These are phyloP conservation scores for Nemotelus nigrinus DNA, from an alignment of 2,888 invertebrate species.

Conservation along the genomic window DNA sequence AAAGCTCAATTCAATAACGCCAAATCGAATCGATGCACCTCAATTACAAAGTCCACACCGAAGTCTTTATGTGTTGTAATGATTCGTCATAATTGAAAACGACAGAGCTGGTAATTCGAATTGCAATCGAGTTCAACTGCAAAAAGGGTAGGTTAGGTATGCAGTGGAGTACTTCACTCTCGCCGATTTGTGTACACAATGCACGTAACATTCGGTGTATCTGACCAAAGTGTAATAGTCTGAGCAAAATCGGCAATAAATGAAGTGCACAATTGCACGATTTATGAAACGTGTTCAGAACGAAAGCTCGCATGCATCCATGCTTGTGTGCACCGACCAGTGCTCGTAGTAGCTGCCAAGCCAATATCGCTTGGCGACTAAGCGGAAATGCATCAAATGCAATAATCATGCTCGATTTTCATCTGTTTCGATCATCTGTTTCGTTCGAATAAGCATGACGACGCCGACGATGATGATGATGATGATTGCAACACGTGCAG, in stretches of 20 bases:
- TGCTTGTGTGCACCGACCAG: neutral
- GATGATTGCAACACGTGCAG: neutral
- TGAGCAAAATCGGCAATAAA: neutral
- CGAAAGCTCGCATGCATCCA: neutral
- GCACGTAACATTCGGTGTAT: too few relatives aligned
- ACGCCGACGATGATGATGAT: neutral
- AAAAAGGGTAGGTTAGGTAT: too few relatives aligned
- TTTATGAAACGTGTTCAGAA: neutral
- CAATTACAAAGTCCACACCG: too few relatives aligned
- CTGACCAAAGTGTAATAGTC: neutral
- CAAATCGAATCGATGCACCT: too few relatives aligned
- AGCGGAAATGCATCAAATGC: neutral
- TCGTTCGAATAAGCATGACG: neutral
- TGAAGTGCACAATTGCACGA: neutral
- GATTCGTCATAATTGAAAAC: too few relatives aligned
- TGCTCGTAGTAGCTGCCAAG: too few relatives aligned
- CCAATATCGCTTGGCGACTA: neutral
- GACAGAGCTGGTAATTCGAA: too few relatives aligned
- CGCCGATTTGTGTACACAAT: too few relatives aligned
- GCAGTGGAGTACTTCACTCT: too few relatives aligned
- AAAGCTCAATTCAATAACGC: too few relatives aligned
- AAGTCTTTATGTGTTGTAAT: too few relatives aligned
- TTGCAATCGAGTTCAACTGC: too few relatives aligned
- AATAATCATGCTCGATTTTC: conserved; percentile 1
- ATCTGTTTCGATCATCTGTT: neutral